Evolutionary conservation across 2,888 invertebrate species (phyloP).

Genomic region (Andricus quercusramuli): DNA sequence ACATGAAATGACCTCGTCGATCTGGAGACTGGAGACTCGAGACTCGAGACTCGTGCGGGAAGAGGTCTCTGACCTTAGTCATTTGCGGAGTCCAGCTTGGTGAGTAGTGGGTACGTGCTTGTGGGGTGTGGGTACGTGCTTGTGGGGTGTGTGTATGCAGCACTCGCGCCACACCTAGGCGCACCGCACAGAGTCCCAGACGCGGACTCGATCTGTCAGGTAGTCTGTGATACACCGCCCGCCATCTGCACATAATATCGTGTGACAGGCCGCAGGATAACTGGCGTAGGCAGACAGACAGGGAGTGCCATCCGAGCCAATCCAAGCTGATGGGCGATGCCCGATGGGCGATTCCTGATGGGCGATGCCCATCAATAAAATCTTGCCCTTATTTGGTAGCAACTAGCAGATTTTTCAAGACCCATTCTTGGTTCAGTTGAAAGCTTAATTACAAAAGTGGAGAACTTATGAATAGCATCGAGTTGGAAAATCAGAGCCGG

Average conservation of each 20-base stretch:
- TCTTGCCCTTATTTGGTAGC: constrained; percentile 4
- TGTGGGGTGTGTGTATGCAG: constrained; percentile 53
- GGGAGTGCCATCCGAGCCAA: constrained; percentile 73
- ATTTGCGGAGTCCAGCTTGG: constrained; percentile 61
- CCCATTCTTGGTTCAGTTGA: no score
- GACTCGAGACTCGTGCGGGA: constrained; percentile 46
- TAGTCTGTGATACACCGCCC: constrained; percentile 72
- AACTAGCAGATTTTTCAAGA: no score
- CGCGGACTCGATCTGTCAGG: constrained; percentile 74
- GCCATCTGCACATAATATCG: constrained; percentile 71
- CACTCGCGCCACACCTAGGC: constrained; percentile 64
- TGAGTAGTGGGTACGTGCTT: constrained; percentile 64
- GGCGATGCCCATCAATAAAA: neutral
- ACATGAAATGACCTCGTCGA: constrained; percentile 29
- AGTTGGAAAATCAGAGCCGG: no score
- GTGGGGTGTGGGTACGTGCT: constrained; percentile 57
- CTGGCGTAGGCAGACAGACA: constrained; percentile 74
- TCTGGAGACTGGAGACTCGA: constrained; percentile 3
- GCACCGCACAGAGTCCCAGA: constrained; percentile 61
- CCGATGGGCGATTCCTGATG: no score
- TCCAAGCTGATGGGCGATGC: neutral
- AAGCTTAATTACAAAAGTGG: no score
- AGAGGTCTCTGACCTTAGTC: constrained; percentile 69
- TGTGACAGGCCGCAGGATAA: constrained; percentile 68
- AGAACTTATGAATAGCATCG: no score